A percentile compares a stretch with the other conserved stretches of the same genome.
Conservation (phyloP, 2,888 invertebrate genomes). For the Cephus sareptanus region DNA sequence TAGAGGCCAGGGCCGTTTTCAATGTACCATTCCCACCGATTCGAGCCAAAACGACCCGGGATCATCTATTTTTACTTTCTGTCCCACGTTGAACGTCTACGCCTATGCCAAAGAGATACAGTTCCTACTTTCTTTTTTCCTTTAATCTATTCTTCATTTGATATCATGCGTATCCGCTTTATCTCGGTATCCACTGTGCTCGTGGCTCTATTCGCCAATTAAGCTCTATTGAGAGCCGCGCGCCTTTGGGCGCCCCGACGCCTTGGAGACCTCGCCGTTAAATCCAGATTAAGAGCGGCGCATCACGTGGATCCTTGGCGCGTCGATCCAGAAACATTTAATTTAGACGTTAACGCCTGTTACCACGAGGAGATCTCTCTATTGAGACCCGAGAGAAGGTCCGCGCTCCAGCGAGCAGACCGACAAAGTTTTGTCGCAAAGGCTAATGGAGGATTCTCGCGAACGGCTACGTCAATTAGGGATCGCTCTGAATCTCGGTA, state of each 20-base stretch:
- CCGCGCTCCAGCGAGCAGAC: conserved; percentile 26
- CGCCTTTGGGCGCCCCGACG: conserved; percentile 34
- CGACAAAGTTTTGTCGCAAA: conserved; percentile 14
- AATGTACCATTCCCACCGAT: not conserved
- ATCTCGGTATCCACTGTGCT: not conserved
- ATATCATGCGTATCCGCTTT: not conserved
- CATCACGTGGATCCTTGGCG: conserved; percentile 49
- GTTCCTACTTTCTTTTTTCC: not conserved
- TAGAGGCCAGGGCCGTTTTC: not conserved
- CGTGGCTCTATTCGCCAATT: conserved; percentile 50
- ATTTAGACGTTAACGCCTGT: conserved; percentile 55
- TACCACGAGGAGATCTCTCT: conserved; percentile 47
- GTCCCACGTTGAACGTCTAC: not conserved
- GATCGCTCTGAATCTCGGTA: not conserved
- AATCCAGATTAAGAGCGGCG: conserved; percentile 56
- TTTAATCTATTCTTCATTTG: not conserved
- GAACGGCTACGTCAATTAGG: not conserved
- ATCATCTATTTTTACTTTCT: not conserved
- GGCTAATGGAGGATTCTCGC: not conserved
- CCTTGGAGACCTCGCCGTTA: conserved; percentile 43
- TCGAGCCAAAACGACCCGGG: not conserved
- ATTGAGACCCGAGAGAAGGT: conserved; percentile 29
- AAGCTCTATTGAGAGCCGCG: conserved; percentile 47
- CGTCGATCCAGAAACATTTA: conserved; percentile 59
- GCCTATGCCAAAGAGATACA: not conserved